Conservation (phyloP, 2,888 invertebrate species). For the Plebejus anna region DNA sequence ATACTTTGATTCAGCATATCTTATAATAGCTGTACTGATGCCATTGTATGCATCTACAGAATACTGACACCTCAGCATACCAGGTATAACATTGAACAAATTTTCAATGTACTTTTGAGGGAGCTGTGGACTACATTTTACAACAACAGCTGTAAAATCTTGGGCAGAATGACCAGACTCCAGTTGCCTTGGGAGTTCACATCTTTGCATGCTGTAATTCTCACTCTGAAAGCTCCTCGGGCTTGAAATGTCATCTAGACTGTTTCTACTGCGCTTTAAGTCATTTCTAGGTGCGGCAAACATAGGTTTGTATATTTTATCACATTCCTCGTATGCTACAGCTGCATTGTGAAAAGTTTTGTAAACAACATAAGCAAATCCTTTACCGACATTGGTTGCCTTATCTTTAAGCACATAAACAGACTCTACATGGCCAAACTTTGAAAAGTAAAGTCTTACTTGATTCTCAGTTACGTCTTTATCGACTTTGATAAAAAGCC, state of each 20-base stretch:
- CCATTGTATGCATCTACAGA: conserved; percentile 71
- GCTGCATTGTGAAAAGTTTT: conserved; percentile 89
- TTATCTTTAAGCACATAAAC: conserved; percentile 89
- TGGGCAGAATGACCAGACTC: conserved; percentile 46
- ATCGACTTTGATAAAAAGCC: conserved; percentile 93
- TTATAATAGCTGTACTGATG: conserved; percentile 60
- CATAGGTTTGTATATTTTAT: conserved; percentile 90
- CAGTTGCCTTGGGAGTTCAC: conserved; percentile 41
- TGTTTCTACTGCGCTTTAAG: conserved; percentile 59
- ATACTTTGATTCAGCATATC: conserved; percentile 59
- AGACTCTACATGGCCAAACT: conserved; percentile 91
- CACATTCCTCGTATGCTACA: conserved; percentile 92
- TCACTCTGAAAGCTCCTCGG: conserved; percentile 29
- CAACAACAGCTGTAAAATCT: conserved; percentile 82
- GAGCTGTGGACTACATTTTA: conserved; percentile 84
- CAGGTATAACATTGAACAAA: conserved; percentile 92
- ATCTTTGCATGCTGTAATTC: conserved; percentile 35
- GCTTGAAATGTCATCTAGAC: conserved; percentile 43
- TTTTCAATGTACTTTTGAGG: conserved; percentile 90
- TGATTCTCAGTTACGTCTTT: conserved; percentile 88
- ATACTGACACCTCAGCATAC: conserved; percentile 65
- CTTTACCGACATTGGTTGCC: conserved; percentile 88
- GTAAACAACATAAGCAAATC: conserved; percentile 95
- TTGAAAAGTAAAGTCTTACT: conserved; percentile 88
- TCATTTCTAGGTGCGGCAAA: conserved; percentile 92